Evolutionary conservation across 2,113 vertebrate species (phyloP), one percentile per base, ranked within the genome.

Genomic region (Dolichotis patagonum): DNA sequence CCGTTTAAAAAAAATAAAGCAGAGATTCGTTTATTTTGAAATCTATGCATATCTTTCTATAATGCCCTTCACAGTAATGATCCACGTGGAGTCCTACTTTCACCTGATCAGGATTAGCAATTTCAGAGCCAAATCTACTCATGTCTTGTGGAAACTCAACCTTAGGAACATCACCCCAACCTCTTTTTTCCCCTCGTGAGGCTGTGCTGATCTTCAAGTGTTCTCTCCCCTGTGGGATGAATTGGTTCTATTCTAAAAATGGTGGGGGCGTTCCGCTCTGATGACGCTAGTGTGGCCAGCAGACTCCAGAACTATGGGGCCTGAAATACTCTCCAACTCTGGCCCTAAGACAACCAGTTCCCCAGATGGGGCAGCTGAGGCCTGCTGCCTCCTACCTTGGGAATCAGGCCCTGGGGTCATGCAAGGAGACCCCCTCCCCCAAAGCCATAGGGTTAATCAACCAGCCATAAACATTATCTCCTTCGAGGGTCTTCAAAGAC

Each of bases 401-500:
- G 94, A 97, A 96, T 92, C 95, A 95, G 96, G 93, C 94, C 28
- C 43, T 24, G 90, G 97, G 96, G 95, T 98, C 90, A 13, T 80
- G 52, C 89, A 97, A 96, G 97, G 97, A 98, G 95, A 96, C 98
- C 98, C 98, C 98, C 98, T 98, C 98, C 98, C 96, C 98, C 95
- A 94, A 96, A 97, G 96, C 91, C 75, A 32, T 95, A 95, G 94
- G 95, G 96, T 98, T 97, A 98, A 97, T 98, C 98, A 99, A 98
- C 98, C 97, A 98, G 98, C 97, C 98, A 98, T 99, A 98, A 98
- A 99, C 98, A 98, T 98, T 97, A 98, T 98, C 98, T 98, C 97
- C 98, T 97, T 97, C 85, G 96, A 98, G 97, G 98, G 91, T 98
- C 98, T 99, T 99, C 99, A 99, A 99, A 99, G 99, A 95, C 96